These are phyloP conservation scores for Ceuthmochares aereus DNA, from an alignment of 2,113 vertebrate species.

Conservation along the genomic window DNA sequence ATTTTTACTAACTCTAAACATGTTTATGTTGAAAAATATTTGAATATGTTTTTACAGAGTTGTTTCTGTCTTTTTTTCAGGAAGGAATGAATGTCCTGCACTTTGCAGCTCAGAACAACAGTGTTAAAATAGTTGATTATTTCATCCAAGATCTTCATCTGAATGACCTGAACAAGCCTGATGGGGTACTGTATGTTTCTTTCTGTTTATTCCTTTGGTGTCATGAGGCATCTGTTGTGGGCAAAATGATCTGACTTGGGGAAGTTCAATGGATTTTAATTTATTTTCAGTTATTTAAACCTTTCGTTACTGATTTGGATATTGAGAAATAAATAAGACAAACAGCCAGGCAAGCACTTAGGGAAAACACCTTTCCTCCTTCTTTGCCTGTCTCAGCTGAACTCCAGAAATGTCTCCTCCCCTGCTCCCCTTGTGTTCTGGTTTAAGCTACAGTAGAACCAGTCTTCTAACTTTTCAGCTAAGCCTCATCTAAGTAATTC, in stretches of 20 bases:
- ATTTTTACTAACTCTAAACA: neutral
- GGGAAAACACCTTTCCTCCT: neutral
- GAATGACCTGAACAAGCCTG: constrained; percentile 84
- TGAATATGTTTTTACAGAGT: neutral
- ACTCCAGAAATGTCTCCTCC: neutral
- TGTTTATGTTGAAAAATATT: neutral
- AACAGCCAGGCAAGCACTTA: neutral
- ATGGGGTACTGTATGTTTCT: constrained; percentile 71
- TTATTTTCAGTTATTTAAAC: neutral
- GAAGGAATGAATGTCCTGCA: constrained; percentile 89
- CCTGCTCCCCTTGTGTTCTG: neutral
- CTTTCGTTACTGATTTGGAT: neutral
- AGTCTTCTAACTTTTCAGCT: too few relatives aligned
- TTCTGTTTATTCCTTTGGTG: neutral
- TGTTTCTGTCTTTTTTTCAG: constrained; percentile 59
- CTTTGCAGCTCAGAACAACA: constrained; percentile 89
- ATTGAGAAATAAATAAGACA: neutral
- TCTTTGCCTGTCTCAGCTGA: neutral
- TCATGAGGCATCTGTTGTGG: neutral
- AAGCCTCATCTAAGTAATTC: too few relatives aligned
- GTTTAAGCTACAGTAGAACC: too few relatives aligned
- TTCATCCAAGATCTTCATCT: constrained; percentile 89
- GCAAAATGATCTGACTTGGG: neutral
- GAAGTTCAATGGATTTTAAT: neutral
- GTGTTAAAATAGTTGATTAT: constrained; percentile 82